These are phyloP conservation scores for Temnopleurus reevesii DNA, from an alignment of 53 echinoderm and acorn worm genomes.

Conservation along the genomic window DNA sequence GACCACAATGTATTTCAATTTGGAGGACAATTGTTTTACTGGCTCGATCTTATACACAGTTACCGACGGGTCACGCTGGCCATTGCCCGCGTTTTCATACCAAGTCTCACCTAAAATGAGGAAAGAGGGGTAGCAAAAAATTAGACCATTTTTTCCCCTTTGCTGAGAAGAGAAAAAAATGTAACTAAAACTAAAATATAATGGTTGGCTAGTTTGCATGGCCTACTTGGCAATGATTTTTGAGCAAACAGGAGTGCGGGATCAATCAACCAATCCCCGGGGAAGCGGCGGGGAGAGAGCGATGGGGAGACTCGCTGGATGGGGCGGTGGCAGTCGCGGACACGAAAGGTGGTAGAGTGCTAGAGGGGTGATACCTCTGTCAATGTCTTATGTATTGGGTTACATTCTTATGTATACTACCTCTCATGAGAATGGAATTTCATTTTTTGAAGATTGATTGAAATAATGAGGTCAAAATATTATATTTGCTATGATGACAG, in stretches of 20 bases:
- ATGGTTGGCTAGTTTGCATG: conserved; percentile 50
- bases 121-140: not conserved
- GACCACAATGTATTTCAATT: too few species aligned
- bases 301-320: not conserved
- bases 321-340: not conserved
- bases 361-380: not conserved
- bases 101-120: too few species aligned
- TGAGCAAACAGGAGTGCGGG: conserved; percentile 35
- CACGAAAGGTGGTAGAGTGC: not conserved
- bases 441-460: too few species aligned
- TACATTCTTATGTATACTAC: too few species aligned
- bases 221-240: conserved; percentile 49
- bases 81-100: conserved; percentile 14
- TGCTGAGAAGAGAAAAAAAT: not conserved
- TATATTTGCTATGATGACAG: too few species aligned
- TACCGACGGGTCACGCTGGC: too few species aligned
- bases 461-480: too few species aligned
- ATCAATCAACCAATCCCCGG: conserved; percentile 10
- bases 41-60: too few species aligned
- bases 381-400: not conserved
- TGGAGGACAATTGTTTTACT: too few species aligned
- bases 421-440: too few species aligned
- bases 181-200: conserved; percentile 44
- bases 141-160: not conserved
- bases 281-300: not conserved